phyloP scores from a whole-genome alignment of 1,140 invertebrate genomes.

The Melanaphis sacchari region DNA sequence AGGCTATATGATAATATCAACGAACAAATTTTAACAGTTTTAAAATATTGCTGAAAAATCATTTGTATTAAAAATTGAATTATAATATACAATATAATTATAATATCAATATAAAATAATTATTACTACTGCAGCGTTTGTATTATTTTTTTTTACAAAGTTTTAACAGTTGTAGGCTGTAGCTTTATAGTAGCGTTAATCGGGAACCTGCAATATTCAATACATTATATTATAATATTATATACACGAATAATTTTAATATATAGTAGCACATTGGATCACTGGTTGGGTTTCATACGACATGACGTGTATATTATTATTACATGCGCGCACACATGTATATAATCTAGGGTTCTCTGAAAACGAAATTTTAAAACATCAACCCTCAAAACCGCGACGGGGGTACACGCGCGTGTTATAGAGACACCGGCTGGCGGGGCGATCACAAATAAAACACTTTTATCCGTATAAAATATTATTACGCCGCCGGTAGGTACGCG shows the following conservation, averaged over 20 bases:
- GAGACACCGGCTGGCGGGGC: not conserved
- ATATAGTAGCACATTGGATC: not conserved
- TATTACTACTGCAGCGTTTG: too few relatives aligned
- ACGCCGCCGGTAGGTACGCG: not conserved
- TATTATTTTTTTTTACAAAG: not conserved
- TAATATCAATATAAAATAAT: too few relatives aligned
- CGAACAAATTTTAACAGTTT: too few relatives aligned
- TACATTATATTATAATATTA: not conserved
- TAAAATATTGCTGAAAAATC: not conserved
- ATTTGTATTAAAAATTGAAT: not conserved
- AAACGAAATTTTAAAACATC: not conserved
- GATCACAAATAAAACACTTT: not conserved
- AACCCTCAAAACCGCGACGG: not conserved
- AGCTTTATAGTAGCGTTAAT: not conserved
- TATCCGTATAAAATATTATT: slow-evolving; percentile 11
- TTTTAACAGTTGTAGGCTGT: not conserved
- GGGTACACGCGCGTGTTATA: not conserved
- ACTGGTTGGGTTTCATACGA: not conserved
- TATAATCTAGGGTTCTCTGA: not conserved
- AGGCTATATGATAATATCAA: too few relatives aligned
- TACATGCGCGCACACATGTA: not conserved
- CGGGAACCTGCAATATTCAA: not conserved
- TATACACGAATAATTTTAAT: not conserved
- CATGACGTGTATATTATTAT: not conserved
- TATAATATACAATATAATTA: not conserved